These are phyloP conservation scores for Onychomys leucogaster DNA, from an alignment of 2,797 vertebrate species.

Conservation along the genomic window DNA sequence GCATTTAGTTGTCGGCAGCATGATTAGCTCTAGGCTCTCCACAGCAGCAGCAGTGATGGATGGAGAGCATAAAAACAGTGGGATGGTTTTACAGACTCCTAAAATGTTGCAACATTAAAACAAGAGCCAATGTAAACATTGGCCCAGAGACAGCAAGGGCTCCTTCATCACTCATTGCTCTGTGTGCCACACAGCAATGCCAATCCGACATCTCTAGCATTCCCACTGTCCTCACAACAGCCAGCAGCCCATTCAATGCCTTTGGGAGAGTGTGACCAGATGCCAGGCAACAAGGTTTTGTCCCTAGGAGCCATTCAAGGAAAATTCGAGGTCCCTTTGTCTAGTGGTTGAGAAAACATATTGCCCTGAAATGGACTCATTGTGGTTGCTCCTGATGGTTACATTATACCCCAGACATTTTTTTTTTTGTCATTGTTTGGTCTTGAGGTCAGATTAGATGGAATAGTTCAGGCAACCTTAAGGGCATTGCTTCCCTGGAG, in stretches of 20 bases:
- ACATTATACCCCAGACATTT: neutral
- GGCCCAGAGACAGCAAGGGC: neutral
- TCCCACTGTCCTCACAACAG: neutral
- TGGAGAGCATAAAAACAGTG: neutral
- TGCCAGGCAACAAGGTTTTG: neutral
- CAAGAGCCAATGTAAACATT: neutral
- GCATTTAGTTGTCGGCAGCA: neutral
- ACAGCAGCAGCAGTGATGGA: neutral
- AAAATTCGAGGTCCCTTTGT: neutral
- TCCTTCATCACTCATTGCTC: neutral
- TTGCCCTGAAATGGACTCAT: constrained; percentile 45
- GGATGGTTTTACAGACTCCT: neutral
- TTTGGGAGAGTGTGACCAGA: neutral
- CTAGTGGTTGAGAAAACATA: neutral
- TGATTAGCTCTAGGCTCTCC: neutral
- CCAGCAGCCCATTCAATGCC: neutral
- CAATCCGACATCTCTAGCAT: neutral
- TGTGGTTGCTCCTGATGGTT: neutral
- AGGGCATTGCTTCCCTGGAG: too few relatives aligned
- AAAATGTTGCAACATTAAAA: neutral
- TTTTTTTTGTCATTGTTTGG: neutral
- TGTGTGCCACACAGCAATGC: neutral
- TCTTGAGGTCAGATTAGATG: neutral
- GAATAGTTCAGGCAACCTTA: neutral
- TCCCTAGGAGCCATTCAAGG: neutral